These are phyloP conservation scores for Dinocampus coccinellae DNA, from an alignment of 2,888 invertebrate genomes.

Conservation along the genomic window DNA sequence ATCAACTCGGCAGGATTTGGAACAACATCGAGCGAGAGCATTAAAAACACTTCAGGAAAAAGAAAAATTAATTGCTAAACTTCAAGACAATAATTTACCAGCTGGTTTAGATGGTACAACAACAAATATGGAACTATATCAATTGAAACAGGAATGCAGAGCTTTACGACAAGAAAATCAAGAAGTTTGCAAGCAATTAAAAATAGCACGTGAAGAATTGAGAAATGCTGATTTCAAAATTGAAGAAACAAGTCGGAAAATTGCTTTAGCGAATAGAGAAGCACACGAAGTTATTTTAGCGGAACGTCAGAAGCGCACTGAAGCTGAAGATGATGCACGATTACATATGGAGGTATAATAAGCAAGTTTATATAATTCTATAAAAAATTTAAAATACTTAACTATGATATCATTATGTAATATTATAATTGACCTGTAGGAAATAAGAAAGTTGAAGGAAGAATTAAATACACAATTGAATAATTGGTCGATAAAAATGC, in stretches of 20 bases:
- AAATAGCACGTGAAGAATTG: conserved; percentile 70
- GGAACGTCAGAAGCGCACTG: conserved; percentile 68
- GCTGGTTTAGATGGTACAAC: conserved; percentile 60
- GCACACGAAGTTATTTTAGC: conserved; percentile 63
- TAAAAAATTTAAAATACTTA: not conserved
- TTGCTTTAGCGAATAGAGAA: conserved; percentile 64
- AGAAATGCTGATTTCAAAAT: conserved; percentile 59
- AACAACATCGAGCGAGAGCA: conserved; percentile 84
- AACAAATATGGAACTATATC: conserved; percentile 75
- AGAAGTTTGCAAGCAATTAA: conserved; percentile 68
- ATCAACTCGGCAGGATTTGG: conserved; percentile 73
- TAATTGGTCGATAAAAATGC: conserved; percentile 69
- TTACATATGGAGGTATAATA: conserved; percentile 56
- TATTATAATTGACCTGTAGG: conserved; percentile 61
- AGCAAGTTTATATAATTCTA: not conserved
- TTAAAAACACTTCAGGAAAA: conserved; percentile 82
- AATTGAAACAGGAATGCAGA: conserved; percentile 74
- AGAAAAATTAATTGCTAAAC: conserved; percentile 78
- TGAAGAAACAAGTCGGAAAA: conserved; percentile 69
- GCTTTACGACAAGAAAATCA: conserved; percentile 74
- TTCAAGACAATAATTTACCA: conserved; percentile 66
- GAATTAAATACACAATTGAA: conserved; percentile 72
- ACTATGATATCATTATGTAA: conserved; percentile 4
- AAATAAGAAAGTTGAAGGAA: conserved; percentile 72
- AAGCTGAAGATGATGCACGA: conserved; percentile 69